These are phyloP conservation scores for Theocolax elegans DNA, from an alignment of 1,140 invertebrate genomes.

Conservation along the genomic window DNA sequence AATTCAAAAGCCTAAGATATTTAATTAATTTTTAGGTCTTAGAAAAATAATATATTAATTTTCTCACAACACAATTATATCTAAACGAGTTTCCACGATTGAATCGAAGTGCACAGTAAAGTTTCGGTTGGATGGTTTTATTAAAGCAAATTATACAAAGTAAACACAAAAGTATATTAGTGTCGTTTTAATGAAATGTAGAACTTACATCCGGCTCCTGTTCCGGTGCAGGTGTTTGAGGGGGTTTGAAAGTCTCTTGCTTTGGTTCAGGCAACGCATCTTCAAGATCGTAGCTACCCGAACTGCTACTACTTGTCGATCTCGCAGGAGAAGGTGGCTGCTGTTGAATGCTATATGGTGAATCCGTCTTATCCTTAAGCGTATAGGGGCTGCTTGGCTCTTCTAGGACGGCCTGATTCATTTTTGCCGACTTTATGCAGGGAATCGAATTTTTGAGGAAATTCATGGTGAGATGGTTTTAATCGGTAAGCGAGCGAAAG, in stretches of 20 bases:
- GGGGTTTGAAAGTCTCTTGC: slow-evolving; percentile 50
- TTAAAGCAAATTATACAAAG: too few species aligned
- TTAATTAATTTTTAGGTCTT: too few species aligned
- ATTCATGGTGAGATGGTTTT: neutral
- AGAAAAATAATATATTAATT: too few species aligned
- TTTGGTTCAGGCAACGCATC: slow-evolving; percentile 58
- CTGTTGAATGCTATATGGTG: slow-evolving; percentile 49
- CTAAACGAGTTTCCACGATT: too few species aligned
- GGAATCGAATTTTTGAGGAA: neutral
- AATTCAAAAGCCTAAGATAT: too few species aligned
- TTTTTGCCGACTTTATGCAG: slow-evolving; percentile 1
- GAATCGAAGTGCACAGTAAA: too few species aligned
- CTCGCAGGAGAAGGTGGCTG: slow-evolving; percentile 55
- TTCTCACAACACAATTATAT: too few species aligned
- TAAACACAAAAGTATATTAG: too few species aligned
- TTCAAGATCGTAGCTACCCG: slow-evolving; percentile 68
- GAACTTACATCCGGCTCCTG: slow-evolving; percentile 59
- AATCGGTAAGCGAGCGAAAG: neutral
- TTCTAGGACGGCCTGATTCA: slow-evolving; percentile 58
- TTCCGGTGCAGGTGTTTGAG: slow-evolving; percentile 51
- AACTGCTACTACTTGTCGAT: slow-evolving; percentile 68
- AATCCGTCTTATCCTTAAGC: slow-evolving; percentile 59
- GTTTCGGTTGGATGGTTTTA: too few species aligned
- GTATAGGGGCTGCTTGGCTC: slow-evolving; percentile 59
- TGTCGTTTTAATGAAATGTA: too few species aligned